phyloP scores from a whole-genome alignment of 2,888 invertebrate genomes.

The Hirudinaria manillensis region DNA sequence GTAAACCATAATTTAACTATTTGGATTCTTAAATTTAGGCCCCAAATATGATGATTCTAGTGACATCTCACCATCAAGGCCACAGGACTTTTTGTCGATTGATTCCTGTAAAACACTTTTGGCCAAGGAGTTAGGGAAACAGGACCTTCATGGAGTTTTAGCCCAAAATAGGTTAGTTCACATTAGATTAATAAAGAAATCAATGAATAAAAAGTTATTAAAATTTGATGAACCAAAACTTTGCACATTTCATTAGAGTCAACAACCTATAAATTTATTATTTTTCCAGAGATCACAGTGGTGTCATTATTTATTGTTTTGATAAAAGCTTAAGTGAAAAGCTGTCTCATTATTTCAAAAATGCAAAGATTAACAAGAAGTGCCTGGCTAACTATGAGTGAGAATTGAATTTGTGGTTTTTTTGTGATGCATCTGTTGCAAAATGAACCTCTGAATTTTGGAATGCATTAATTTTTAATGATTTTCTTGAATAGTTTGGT shows the following conservation, averaged over 20 bases:
- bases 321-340: background rate
- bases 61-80: slow-evolving; percentile 3
- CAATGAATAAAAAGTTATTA: no score
- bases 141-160: background rate
- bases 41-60: background rate
- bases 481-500: no score
- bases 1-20: no score
- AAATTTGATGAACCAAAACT: background rate
- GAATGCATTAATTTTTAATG: no score
- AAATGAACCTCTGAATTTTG: no score
- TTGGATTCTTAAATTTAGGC: background rate
- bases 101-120: background rate
- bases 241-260: background rate
- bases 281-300: background rate
- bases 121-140: background rate
- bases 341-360: slow-evolving; percentile 12
- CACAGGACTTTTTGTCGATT: slow-evolving; percentile 3
- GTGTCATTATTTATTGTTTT: slow-evolving; percentile 18
- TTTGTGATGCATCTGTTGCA: no score
- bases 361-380: slow-evolving; percentile 15
- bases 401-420: background rate
- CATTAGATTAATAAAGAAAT: background rate
- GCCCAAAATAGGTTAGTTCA: background rate
- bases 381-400: background rate
- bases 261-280: background rate